Conservation (phyloP, 2,888 invertebrate genomes). For the Trachelus troglodyta region DNA sequence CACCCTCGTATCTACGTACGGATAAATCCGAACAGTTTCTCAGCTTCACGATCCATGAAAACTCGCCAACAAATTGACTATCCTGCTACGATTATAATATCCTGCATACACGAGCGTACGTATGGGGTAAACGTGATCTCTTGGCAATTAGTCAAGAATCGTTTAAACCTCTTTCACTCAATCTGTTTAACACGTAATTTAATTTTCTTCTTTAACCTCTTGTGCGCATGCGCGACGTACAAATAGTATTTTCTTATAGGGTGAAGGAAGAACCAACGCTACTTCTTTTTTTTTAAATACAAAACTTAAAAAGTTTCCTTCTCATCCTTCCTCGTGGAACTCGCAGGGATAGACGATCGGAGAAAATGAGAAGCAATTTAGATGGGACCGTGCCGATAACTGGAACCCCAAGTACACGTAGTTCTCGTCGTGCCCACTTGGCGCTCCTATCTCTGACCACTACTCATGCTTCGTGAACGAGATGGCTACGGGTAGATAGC, state of each 20-base stretch:
- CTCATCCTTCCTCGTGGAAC: slow-evolving; percentile 5
- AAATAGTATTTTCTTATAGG: too few relatives aligned
- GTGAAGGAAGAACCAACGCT: too few relatives aligned
- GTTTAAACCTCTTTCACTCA: too few relatives aligned
- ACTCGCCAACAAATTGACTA: slow-evolving; percentile 2
- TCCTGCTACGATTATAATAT: neutral
- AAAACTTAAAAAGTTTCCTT: slow-evolving; percentile 5
- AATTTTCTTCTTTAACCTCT: too few relatives aligned
- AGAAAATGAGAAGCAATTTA: slow-evolving; percentile 45
- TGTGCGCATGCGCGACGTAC: too few relatives aligned
- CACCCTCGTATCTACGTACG: neutral
- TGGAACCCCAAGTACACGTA: too few relatives aligned
- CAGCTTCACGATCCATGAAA: neutral
- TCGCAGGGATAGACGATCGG: slow-evolving; percentile 21
- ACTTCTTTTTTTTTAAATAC: too few relatives aligned
- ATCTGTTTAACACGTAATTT: too few relatives aligned
- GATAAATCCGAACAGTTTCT: neutral
- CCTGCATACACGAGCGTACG: too few relatives aligned
- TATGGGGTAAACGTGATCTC: too few relatives aligned
- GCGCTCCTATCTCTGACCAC: slow-evolving; percentile 30
- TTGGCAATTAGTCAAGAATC: too few relatives aligned
- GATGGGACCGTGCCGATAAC: slow-evolving; percentile 40
- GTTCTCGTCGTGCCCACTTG: too few relatives aligned
- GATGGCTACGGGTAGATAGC: slow-evolving; percentile 34
- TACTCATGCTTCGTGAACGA: slow-evolving; percentile 37